Evolutionary conservation across 1,140 invertebrate genomes (phyloP).

Genomic region (Aphaenogaster rudis): DNA sequence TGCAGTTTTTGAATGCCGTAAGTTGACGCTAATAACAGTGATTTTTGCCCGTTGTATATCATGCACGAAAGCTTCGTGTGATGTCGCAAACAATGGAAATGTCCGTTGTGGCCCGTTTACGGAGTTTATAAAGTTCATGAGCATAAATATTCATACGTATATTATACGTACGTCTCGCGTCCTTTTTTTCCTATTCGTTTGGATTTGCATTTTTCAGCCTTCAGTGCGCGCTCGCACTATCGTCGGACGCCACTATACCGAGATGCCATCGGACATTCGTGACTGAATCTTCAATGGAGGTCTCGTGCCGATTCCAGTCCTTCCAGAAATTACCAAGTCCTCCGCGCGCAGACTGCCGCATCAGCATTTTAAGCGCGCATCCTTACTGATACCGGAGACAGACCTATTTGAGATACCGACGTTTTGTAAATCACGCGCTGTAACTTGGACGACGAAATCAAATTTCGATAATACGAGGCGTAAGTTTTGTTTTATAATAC

Average conservation of each 20-base stretch:
- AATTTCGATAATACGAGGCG: neutral
- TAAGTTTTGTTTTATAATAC: neutral
- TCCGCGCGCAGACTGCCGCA: slow-evolving; percentile 40
- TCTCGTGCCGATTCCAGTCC: slow-evolving; percentile 69
- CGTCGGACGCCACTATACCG: slow-evolving; percentile 32
- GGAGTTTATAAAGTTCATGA: slow-evolving; percentile 28
- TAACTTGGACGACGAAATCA: neutral
- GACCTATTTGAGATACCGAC: slow-evolving; percentile 40
- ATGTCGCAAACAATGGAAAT: slow-evolving; percentile 41
- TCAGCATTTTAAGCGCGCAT: slow-evolving; percentile 55
- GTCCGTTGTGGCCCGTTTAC: slow-evolving; percentile 27
- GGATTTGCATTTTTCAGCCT: slow-evolving; percentile 45
- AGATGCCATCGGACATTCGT: slow-evolving; percentile 73
- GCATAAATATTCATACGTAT: slow-evolving; percentile 52
- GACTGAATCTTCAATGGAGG: slow-evolving; percentile 68
- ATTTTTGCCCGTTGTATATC: slow-evolving; percentile 15
- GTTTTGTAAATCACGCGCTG: neutral
- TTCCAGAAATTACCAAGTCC: slow-evolving; percentile 77
- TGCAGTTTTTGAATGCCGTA: slow-evolving; percentile 7
- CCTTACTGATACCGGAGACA: slow-evolving; percentile 19
- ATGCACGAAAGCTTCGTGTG: slow-evolving; percentile 8
- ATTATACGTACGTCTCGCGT: slow-evolving; percentile 10
- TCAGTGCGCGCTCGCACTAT: slow-evolving; percentile 17
- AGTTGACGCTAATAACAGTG: slow-evolving; percentile 56
- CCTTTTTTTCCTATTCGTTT: slow-evolving; percentile 4